A percentile compares a stretch with the other conserved stretches of the same genome.
phyloP scores from a whole-genome alignment of 2,797 vertebrate genomes.

The Ciconia nigra region DNA sequence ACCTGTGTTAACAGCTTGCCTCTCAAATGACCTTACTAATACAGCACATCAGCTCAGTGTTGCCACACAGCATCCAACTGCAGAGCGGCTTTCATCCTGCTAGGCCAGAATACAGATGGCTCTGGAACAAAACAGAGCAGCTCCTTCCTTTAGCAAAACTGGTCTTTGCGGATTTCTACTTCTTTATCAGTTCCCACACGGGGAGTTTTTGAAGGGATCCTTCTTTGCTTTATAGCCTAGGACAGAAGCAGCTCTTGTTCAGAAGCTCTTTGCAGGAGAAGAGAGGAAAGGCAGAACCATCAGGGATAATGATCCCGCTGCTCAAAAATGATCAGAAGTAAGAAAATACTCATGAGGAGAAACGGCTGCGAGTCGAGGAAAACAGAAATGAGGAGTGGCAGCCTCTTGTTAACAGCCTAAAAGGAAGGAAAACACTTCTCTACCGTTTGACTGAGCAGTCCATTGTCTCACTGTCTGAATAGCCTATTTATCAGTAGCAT shows the following conservation, averaged over 20 bases:
- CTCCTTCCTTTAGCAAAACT: not conserved
- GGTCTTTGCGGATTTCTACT: not conserved
- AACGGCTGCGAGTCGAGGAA: not conserved
- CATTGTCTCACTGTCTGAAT: not conserved
- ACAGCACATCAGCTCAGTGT: not conserved
- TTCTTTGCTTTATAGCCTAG: not conserved
- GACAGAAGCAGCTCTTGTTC: not conserved
- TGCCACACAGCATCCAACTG: not conserved
- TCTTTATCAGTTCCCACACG: fast-evolving
- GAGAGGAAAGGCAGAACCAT: not conserved
- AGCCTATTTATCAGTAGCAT: conserved; percentile 4
- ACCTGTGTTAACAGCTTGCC: not conserved
- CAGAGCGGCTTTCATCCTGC: not conserved
- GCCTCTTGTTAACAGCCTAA: not conserved
- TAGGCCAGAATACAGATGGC: not conserved
- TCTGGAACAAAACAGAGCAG: not conserved
- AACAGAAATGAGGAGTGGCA: not conserved
- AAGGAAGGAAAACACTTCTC: not conserved
- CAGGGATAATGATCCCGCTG: not conserved
- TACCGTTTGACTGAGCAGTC: not conserved
- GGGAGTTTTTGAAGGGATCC: not conserved
- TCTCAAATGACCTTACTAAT: not conserved
- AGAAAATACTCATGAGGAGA: not conserved
- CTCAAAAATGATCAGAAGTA: not conserved
- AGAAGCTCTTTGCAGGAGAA: not conserved